Base-by-base conservation (phyloP, 1,140 invertebrate species). In the Wasmannia auropunctata region DNA sequence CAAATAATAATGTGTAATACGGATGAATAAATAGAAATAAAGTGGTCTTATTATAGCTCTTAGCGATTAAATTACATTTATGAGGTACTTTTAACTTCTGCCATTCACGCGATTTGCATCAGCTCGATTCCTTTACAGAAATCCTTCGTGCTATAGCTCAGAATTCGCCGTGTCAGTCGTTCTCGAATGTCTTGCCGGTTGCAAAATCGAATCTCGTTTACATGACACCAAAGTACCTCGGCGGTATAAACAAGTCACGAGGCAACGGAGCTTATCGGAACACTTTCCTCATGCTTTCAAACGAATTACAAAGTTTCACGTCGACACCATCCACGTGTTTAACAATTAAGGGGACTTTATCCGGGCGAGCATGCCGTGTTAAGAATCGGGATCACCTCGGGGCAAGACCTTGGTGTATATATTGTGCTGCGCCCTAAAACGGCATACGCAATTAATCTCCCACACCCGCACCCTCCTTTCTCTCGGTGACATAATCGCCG, bases 381-480 rank as follows among this genome's bases (percentile, higher is more conserved):
- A 80, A 89, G 40, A 80, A 86, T 81, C 76, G 63, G 58, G 79
- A 87, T 85, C 74, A 81, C 60, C 63, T 77, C 63, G 67, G 74
- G 76, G 77, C 80, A 63, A 58, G 86, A 91, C 87, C 87, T 91
- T 88, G 84, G 63, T 37, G 62, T 80, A 67, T 25, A 31, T 77
- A 84, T 86, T 83, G 70, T 58, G 85, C 74, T 88, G 77, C 87
- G 75, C 83, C 90, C 87, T 86, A 83, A 90, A 91, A 88, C 84
- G 65, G 70, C 84, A 34, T 28, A 81, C 37, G 79, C 85, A 91
- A 92, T 93, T 93, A 92, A 93, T 92, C 91, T 91, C 69, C 87
- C 86, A 91, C 88, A 91, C 88, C 90, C 91, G 87, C 92, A 89
- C 79, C 80, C 86, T 87, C 88, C 89, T 90, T 92, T 93, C 87